Percentiles rank a stretch among this genome's conserved stretches.
Conservation (phyloP, 2,888 invertebrate genomes). For the Nymphalis c-album region DNA sequence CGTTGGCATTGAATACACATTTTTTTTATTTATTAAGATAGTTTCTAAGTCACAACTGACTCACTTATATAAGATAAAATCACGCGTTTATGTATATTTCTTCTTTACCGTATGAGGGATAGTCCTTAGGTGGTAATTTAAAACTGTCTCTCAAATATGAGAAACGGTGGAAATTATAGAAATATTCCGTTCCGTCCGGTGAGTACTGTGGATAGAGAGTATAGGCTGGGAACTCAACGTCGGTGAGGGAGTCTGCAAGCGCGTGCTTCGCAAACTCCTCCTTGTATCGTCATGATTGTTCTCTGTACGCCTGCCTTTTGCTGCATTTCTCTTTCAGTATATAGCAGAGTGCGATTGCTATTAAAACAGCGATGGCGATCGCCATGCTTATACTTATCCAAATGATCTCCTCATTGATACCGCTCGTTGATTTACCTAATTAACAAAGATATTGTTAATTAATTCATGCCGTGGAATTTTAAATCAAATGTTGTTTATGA, state of each 20-base stretch:
- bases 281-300: conserved; percentile 85
- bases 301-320: conserved; percentile 86
- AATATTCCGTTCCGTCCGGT: conserved; percentile 75
- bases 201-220: conserved; percentile 74
- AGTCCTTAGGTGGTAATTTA: conserved; percentile 72
- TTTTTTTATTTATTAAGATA: conserved; percentile 10
- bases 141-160: conserved; percentile 69
- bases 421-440: conserved; percentile 90
- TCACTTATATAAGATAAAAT: conserved; percentile 37
- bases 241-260: conserved; percentile 69
- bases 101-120: conserved; percentile 60
- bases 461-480: too few relatives aligned
- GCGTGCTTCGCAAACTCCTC: conserved; percentile 77
- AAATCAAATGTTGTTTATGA: too few relatives aligned
- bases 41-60: conserved; percentile 15
- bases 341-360: conserved; percentile 91
- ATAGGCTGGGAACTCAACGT: conserved; percentile 66
- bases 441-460: conserved; percentile 31
- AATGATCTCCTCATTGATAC: conserved; percentile 93
- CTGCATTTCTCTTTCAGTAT: conserved; percentile 90
- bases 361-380: conserved; percentile 89
- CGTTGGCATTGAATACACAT: conserved; percentile 28
- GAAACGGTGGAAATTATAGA: conserved; percentile 75
- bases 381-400: conserved; percentile 95
- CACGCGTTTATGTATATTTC: conserved; percentile 75